Conservation (phyloP, 2,113 vertebrate species). For the Nipponia nippon region DNA sequence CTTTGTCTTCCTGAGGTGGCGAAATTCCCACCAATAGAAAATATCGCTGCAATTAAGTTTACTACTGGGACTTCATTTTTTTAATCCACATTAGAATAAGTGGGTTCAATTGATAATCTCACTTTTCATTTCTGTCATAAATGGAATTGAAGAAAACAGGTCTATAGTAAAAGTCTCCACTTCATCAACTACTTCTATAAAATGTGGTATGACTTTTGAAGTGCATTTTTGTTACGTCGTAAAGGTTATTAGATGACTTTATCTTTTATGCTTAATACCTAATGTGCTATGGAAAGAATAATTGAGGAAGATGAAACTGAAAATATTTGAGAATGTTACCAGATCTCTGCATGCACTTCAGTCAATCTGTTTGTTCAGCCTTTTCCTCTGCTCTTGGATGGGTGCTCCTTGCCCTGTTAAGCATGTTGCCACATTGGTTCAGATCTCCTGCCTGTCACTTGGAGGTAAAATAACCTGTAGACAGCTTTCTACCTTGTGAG, state of each 20-base stretch:
- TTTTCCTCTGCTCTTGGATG: neutral
- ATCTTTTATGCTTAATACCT: neutral
- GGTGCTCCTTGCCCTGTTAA: neutral
- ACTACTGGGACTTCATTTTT: neutral
- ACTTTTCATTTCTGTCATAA: neutral
- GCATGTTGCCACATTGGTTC: neutral
- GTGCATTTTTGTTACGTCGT: neutral
- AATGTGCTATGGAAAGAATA: neutral
- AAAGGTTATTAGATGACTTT: conserved; percentile 1
- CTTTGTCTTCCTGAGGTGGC: neutral
- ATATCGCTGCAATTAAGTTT: neutral
- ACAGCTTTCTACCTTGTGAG: neutral
- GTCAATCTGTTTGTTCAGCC: neutral
- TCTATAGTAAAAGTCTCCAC: neutral
- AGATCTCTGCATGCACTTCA: neutral
- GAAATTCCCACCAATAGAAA: neutral
- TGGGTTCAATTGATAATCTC: neutral
- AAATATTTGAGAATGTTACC: neutral
- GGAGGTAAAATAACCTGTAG: neutral
- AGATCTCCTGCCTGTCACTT: neutral
- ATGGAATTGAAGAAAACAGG: neutral
- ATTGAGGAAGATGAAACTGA: neutral
- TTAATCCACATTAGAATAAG: neutral
- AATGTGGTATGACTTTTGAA: neutral
- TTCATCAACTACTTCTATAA: neutral